phyloP scores from a whole-genome alignment of 2,797 vertebrate genomes.

The Emys orbicularis region DNA sequence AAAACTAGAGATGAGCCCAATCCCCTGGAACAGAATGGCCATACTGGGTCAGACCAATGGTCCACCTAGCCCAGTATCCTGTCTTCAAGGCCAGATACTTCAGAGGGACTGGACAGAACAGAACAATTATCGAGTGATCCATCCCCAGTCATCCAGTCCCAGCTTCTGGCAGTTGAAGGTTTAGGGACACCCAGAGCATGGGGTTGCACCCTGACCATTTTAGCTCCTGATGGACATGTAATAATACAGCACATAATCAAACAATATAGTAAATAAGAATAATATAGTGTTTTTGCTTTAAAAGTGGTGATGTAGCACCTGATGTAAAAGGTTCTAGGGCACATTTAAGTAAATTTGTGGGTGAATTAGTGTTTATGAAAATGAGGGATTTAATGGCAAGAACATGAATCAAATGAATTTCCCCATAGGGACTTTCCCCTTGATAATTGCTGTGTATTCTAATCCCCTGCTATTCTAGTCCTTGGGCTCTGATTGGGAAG shows the following conservation, averaged over 20 bases:
- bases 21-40: accelerated
- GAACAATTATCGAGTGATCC: too few relatives aligned
- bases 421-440: neutral
- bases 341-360: neutral
- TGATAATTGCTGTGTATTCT: neutral
- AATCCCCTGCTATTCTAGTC: neutral
- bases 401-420: neutral
- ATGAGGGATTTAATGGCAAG: neutral
- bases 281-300: neutral
- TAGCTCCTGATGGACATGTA: neutral
- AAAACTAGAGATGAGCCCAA: neutral
- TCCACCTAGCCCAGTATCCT: too few relatives aligned
- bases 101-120: too few relatives aligned
- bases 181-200: neutral
- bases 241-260: neutral
- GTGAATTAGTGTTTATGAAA: neutral
- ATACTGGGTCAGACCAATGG: too few relatives aligned
- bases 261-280: neutral
- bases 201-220: neutral
- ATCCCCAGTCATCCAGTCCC: too few relatives aligned
- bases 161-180: neutral
- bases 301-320: neutral
- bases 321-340: neutral
- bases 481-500: neutral
- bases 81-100: too few relatives aligned